Evolutionary conservation across 1,140 invertebrate genomes (phyloP), one percentile per base, ranked within the genome.

Genomic region (Lepidotrigona ventralis): DNA sequence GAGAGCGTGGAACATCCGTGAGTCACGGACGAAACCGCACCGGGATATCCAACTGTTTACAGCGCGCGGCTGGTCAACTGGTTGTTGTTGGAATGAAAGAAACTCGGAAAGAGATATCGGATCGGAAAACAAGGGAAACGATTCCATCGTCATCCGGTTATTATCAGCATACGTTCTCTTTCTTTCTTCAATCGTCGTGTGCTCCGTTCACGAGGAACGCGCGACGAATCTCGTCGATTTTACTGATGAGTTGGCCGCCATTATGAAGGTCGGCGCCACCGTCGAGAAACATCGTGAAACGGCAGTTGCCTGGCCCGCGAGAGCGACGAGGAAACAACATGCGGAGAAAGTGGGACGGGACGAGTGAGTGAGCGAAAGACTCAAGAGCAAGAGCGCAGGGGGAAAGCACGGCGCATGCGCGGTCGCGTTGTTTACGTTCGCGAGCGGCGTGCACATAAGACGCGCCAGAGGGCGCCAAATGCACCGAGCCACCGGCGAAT

Each of bases 341-440:
- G 8, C 0, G 66, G 26, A 66, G 39, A n/a, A 72, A 63, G 21
- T 39, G 71, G 64, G 78, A 78, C 14, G 53, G 75, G 54, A 79
- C 75, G 26, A 84, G 68, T 72, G 60, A 74, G 33, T 73, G 26
- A 84, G 68, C 69, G 60, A 74, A 33, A 79, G 71, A 72, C 51
- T 81, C 60, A 80, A 80, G 85, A 81, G 82, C 77, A 85, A 70
- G 58, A 78, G 74, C 29, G 88, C 72, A 74, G 78, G 77, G 79
- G 84, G 69, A 80, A 68, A 81, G 70, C 15, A 51, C 29, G 68
- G 91, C 92, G 92, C 92, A 87, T 91, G 92, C 92, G 92, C 92
- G 77, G 51, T 66, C 26, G 29, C 74, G 90, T 93, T 93, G 93
- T 93, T 93, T 93, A 93, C 92, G 91, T 93, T 91, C 89, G 88